Percentiles rank a stretch among this genome's conserved stretches.
phyloP scores from a whole-genome alignment of 2,113 vertebrate genomes.

The Benitochromis conjunctus region DNA sequence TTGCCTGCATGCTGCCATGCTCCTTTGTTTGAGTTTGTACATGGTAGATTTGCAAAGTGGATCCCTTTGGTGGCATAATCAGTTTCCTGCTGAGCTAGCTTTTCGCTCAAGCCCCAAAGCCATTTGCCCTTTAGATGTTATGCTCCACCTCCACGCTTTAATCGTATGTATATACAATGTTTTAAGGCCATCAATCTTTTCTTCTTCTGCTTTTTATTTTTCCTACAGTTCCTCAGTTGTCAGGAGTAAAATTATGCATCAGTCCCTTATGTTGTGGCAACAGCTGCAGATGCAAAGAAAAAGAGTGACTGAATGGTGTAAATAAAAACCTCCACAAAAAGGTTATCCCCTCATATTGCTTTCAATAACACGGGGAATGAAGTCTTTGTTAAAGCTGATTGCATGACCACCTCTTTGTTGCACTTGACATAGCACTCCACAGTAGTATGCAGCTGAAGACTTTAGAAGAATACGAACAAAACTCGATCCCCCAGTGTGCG shows the following conservation, averaged over 20 bases:
- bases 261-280: constrained; percentile 43
- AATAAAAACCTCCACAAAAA: constrained; percentile 59
- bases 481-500: constrained; percentile 17
- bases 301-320: constrained; percentile 26
- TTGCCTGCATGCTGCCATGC: constrained; percentile 17
- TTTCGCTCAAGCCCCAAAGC: constrained; percentile 44
- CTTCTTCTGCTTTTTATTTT: background rate
- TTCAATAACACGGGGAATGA: constrained; percentile 45
- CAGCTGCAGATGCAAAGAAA: constrained; percentile 58
- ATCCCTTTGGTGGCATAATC: constrained; percentile 66
- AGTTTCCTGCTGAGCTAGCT: constrained; percentile 69
- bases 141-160: constrained; percentile 22
- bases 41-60: constrained; percentile 63
- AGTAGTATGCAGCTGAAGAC: constrained; percentile 37
- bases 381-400: constrained; percentile 65
- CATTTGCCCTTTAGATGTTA: constrained; percentile 58
- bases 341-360: constrained; percentile 61
- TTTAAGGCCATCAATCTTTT: constrained; percentile 51
- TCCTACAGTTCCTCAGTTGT: background rate
- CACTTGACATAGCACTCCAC: constrained; percentile 48
- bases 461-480: constrained; percentile 47
- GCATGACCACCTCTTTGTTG: constrained; percentile 58
- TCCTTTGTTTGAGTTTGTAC: constrained; percentile 67
- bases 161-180: constrained; percentile 38
- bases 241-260: constrained; percentile 12